phyloP scores from a whole-genome alignment of 2,888 invertebrate species.

The Iphiclides podalirius region DNA sequence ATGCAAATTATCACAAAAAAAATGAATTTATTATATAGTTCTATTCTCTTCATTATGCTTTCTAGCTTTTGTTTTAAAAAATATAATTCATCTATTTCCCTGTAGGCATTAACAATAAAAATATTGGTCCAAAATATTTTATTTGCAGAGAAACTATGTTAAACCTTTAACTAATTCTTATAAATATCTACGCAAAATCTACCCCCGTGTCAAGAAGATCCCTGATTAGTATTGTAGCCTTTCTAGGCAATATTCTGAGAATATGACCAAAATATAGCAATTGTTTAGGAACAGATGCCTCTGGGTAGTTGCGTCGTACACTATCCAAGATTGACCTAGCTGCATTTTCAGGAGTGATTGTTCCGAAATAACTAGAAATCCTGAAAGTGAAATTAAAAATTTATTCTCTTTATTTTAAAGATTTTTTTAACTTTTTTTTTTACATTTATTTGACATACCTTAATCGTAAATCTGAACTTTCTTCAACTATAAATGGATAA shows the following conservation, averaged over 20 bases:
- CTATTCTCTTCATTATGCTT: too few species aligned
- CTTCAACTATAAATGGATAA: slow-evolving; percentile 82
- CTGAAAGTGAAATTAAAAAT: slow-evolving; percentile 48
- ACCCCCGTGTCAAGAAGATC: slow-evolving; percentile 83
- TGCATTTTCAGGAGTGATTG: slow-evolving; percentile 79
- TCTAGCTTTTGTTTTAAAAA: too few species aligned
- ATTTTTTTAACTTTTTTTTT: too few species aligned
- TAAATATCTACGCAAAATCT: slow-evolving; percentile 80
- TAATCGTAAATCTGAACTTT: slow-evolving; percentile 75
- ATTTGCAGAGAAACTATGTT: too few species aligned
- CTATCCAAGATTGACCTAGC: slow-evolving; percentile 81
- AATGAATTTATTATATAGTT: neutral
- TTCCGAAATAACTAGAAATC: slow-evolving; percentile 84
- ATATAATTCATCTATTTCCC: slow-evolving; percentile 4
- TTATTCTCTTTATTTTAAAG: too few species aligned
- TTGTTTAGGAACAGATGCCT: slow-evolving; percentile 83
- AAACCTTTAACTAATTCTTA: too few species aligned
- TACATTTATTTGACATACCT: too few species aligned
- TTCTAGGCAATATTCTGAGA: slow-evolving; percentile 80
- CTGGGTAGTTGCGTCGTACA: slow-evolving; percentile 81
- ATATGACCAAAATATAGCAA: slow-evolving; percentile 79
- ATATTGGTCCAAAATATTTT: neutral
- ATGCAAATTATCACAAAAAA: neutral
- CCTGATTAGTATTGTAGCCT: slow-evolving; percentile 80
- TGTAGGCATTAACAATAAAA: slow-evolving; percentile 15